Percentiles rank a stretch among this genome's conserved stretches.
phyloP scores from a whole-genome alignment of 1,140 invertebrate genomes.

The Brachionus koreanus region DNA sequence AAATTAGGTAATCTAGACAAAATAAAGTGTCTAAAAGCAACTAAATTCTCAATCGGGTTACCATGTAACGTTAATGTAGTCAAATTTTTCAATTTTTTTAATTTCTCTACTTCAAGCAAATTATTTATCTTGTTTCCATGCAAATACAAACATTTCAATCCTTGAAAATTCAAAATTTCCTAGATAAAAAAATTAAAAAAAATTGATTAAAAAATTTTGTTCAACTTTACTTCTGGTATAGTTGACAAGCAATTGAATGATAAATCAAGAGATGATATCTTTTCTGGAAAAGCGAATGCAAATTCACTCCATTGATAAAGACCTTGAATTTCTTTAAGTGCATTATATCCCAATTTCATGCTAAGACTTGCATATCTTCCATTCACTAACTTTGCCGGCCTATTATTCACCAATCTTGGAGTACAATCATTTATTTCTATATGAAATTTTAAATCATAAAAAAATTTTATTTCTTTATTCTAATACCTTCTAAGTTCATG shows the following conservation, averaged over 20 bases:
- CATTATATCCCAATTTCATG: conserved; percentile 34
- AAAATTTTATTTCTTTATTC: background rate
- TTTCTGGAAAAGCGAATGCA: background rate
- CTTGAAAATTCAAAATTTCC: conserved; percentile 22
- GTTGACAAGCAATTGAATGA: conserved; percentile 31
- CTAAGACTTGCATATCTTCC: conserved; percentile 35
- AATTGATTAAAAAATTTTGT: background rate
- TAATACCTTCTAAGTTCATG: conserved; percentile 41
- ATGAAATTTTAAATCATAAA: background rate
- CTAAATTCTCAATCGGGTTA: conserved; percentile 35
- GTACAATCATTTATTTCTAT: conserved; percentile 5
- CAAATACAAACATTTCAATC: conserved; percentile 32
- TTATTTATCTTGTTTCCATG: conserved; percentile 34
- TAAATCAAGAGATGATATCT: conserved; percentile 33
- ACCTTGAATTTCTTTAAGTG: conserved; percentile 29
- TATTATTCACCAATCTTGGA: conserved; percentile 26
- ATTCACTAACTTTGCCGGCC: background rate
- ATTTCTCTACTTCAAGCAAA: conserved; percentile 9
- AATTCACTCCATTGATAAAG: conserved; percentile 29
- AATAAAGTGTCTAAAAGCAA: conserved; percentile 26
- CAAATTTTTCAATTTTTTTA: conserved; percentile 8
- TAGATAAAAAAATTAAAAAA: background rate
- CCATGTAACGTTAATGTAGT: conserved; percentile 1
- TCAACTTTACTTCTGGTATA: conserved; percentile 20
- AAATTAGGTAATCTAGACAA: background rate